Evolutionary conservation across 1,140 invertebrate genomes (phyloP).

Genomic region (Meloidogyne chitwoodi): DNA sequence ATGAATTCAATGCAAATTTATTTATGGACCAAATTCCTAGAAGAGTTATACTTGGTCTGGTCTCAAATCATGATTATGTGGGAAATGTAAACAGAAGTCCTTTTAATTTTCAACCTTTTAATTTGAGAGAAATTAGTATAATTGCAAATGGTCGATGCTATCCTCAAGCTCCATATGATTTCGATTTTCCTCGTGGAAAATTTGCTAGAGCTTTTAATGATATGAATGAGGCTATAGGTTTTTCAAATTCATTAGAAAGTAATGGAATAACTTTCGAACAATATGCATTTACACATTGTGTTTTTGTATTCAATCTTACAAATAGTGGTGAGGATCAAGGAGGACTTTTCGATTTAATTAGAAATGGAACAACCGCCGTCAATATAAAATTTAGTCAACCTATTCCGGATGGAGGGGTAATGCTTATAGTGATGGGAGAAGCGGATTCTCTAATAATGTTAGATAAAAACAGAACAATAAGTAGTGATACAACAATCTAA

Average conservation of each 20-base stretch:
- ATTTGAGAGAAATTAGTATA: conserved; percentile 17
- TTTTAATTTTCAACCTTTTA: conserved; percentile 23
- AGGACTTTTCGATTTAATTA: too few relatives aligned
- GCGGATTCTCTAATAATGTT: too few relatives aligned
- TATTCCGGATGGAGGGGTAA: too few relatives aligned
- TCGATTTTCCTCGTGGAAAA: conserved; percentile 21
- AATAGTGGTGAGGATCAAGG: too few relatives aligned
- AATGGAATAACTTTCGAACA: too few relatives aligned
- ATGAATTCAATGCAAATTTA: conserved; percentile 16
- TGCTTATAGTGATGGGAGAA: too few relatives aligned
- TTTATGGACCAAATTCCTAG: conserved; percentile 23
- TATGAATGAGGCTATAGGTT: conserved; percentile 17
- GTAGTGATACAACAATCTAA: too few relatives aligned
- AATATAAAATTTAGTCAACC: too few relatives aligned
- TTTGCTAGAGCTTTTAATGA: conserved; percentile 17
- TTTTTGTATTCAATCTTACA: too few relatives aligned
- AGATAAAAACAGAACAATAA: too few relatives aligned
- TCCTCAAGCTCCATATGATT: conserved; percentile 9
- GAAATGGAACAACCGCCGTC: too few relatives aligned
- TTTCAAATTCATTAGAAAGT: conserved; percentile 8
- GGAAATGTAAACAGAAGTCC: conserved; percentile 14
- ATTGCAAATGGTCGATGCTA: neutral
- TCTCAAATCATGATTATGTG: neutral
- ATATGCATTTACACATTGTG: too few relatives aligned
- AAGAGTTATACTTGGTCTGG: conserved; percentile 10